Conservation (phyloP, 2,113 vertebrate species). For the Tragelaphus strepsiceros region DNA sequence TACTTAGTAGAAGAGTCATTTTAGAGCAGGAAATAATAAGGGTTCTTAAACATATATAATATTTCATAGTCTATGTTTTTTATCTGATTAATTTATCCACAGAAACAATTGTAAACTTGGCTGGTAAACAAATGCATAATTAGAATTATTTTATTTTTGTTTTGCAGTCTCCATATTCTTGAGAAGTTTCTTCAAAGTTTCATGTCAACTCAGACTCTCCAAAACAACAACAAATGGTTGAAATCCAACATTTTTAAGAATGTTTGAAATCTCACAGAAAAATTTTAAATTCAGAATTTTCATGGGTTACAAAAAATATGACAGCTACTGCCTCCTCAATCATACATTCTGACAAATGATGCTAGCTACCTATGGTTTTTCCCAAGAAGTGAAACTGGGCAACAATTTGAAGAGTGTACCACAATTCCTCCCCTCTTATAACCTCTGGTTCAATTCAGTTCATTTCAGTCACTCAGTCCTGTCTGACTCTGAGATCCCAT, state of each 20-base stretch:
- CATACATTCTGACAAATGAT: background rate
- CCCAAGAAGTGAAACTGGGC: too few species aligned
- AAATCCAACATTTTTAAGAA: background rate
- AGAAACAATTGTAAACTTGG: background rate
- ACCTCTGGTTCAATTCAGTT: too few species aligned
- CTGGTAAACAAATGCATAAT: background rate
- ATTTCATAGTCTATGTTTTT: background rate
- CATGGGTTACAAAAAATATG: background rate
- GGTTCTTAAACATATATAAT: background rate
- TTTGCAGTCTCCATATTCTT: background rate
- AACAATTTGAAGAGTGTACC: too few species aligned
- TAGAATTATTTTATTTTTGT: background rate
- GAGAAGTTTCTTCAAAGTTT: background rate
- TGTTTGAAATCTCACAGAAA: background rate
- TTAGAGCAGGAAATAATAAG: background rate
- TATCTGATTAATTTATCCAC: background rate
- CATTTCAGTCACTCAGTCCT: too few species aligned
- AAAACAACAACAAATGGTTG: background rate
- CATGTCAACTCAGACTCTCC: background rate
- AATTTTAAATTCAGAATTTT: background rate
- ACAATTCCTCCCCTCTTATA: too few species aligned
- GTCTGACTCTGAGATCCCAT: too few species aligned
- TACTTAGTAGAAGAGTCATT: background rate
- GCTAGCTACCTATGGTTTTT: background rate
- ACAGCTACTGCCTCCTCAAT: background rate